These are phyloP conservation scores for Callipepla squamata DNA, from an alignment of 2,113 vertebrate genomes.

Conservation along the genomic window DNA sequence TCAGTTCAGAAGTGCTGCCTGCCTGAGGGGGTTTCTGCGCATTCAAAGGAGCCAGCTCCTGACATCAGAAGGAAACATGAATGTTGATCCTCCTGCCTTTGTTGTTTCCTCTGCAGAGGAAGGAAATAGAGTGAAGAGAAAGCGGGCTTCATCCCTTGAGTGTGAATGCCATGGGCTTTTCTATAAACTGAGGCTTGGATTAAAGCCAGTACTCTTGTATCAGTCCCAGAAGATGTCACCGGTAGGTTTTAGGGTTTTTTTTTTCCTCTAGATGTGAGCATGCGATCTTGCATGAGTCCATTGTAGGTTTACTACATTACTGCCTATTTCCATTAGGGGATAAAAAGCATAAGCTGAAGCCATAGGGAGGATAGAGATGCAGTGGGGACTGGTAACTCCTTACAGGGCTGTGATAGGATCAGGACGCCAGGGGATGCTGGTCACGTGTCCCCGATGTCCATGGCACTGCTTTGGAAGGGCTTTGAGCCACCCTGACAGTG, in stretches of 20 bases:
- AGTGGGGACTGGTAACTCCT: not conserved
- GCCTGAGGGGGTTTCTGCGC: not conserved
- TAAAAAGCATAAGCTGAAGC: not conserved
- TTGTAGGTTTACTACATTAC: not conserved
- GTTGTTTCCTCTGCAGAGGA: not conserved
- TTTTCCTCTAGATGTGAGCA: not conserved
- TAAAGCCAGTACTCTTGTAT: not conserved
- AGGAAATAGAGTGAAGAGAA: not conserved
- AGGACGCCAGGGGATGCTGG: not conserved
- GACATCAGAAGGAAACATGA: not conserved
- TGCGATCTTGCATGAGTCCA: not conserved
- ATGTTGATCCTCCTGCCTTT: not conserved
- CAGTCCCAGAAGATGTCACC: not conserved
- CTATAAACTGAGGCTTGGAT: not conserved
- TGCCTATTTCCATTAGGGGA: not conserved
- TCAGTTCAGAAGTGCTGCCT: not conserved
- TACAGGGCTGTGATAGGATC: not conserved
- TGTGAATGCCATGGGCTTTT: slow-evolving; percentile 1
- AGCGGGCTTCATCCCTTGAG: not conserved
- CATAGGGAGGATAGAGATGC: not conserved
- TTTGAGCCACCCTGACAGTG: accelerated
- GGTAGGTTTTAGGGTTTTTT: not conserved
- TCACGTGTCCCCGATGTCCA: not conserved
- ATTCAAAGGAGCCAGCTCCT: slow-evolving; percentile 34
- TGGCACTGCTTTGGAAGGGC: not conserved